Evolutionary conservation across 2,888 invertebrate species (phyloP).

Genomic region (Cheilosia variabilis): DNA sequence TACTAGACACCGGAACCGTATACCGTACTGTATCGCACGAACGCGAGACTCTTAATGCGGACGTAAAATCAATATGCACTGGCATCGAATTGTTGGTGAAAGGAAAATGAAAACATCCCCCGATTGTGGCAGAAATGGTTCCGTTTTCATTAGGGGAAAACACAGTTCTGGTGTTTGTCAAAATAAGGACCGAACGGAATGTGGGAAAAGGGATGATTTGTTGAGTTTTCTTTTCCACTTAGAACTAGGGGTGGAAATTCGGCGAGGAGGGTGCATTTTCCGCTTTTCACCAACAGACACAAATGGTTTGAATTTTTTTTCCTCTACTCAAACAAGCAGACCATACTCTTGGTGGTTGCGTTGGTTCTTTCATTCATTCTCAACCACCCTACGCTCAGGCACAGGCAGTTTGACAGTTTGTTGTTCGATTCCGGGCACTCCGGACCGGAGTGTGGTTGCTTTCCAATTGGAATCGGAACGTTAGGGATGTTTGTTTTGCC

Average conservation of each 20-base stretch:
- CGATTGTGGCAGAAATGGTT: constrained; percentile 46
- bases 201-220: constrained; percentile 36
- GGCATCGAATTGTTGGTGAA: constrained; percentile 52
- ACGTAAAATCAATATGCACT: constrained; percentile 66
- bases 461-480: constrained; percentile 48
- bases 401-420: constrained; percentile 49
- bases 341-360: constrained; percentile 1
- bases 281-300: constrained; percentile 55
- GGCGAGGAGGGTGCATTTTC: constrained; percentile 48
- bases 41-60: constrained; percentile 67
- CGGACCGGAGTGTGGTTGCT: neutral
- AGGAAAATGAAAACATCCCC: constrained; percentile 59
- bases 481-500: constrained; percentile 64
- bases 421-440: constrained; percentile 50
- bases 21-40: constrained; percentile 58
- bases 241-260: constrained; percentile 10
- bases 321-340: neutral
- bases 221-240: constrained; percentile 8
- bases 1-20: constrained; percentile 58
- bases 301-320: constrained; percentile 34
- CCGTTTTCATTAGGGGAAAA: constrained; percentile 16
- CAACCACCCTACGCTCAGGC: constrained; percentile 4
- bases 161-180: constrained; percentile 1
- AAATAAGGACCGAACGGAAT: constrained; percentile 29
- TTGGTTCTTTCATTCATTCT: constrained; percentile 43